phyloP scores from a whole-genome alignment of 2,888 invertebrate species.

The Catocala nupta region DNA sequence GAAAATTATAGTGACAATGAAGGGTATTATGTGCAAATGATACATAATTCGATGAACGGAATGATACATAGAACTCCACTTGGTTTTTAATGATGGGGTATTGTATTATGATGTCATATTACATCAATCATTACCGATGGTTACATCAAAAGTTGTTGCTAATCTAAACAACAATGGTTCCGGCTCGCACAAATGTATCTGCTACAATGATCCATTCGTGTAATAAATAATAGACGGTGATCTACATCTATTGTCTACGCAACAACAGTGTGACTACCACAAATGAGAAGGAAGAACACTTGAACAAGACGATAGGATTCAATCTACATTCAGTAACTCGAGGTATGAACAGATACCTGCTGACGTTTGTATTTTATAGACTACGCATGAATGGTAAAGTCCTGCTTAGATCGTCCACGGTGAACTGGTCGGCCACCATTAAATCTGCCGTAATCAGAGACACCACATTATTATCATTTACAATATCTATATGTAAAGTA shows the following conservation, averaged over 20 bases:
- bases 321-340: constrained; percentile 45
- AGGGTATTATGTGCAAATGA: constrained; percentile 19
- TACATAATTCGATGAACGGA: constrained; percentile 25
- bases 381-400: constrained; percentile 84
- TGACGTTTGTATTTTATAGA: constrained; percentile 73
- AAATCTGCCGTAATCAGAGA: constrained; percentile 81
- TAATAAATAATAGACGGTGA: constrained; percentile 13
- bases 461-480: constrained; percentile 43
- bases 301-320: constrained; percentile 44
- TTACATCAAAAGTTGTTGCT: constrained; percentile 2
- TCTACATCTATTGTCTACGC: constrained; percentile 24
- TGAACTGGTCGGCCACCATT: constrained; percentile 81
- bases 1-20: constrained; percentile 25
- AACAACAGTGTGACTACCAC: constrained; percentile 33
- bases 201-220: background rate
- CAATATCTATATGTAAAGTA: constrained; percentile 8
- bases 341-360: constrained; percentile 67
- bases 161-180: background rate
- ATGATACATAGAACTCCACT: background rate
- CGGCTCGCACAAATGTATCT: background rate
- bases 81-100: background rate
- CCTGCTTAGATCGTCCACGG: constrained; percentile 82
- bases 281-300: constrained; percentile 40
- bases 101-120: constrained; percentile 6
- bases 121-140: background rate